Conservation (phyloP, 1,140 invertebrate species). For the Brachionus rotundiformis region DNA sequence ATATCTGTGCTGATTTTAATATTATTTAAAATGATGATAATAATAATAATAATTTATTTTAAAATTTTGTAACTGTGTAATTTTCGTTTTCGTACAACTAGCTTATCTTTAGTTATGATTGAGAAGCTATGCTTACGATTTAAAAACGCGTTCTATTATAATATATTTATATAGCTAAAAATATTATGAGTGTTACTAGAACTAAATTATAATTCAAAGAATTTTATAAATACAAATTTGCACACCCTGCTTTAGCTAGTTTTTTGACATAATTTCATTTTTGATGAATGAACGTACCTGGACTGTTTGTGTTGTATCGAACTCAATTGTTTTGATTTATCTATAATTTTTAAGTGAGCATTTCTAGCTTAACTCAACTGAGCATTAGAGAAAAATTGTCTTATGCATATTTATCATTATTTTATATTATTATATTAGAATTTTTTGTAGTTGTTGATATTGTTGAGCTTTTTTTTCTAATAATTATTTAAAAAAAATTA, state of each 20-base stretch:
- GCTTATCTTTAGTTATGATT: slow-evolving; percentile 6
- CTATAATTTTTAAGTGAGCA: not conserved
- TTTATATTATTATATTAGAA: too few species aligned
- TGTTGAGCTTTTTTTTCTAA: too few species aligned
- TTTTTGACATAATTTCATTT: not conserved
- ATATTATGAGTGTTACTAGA: slow-evolving; percentile 1
- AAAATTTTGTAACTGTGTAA: not conserved
- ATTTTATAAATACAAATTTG: slow-evolving; percentile 13
- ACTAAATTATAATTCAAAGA: slow-evolving; percentile 7
- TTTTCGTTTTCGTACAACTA: not conserved
- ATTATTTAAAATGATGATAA: too few species aligned
- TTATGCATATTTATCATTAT: too few species aligned
- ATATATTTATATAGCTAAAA: not conserved
- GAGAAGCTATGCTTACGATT: not conserved
- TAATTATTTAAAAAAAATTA: too few species aligned
- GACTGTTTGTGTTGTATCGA: slow-evolving; percentile 4
- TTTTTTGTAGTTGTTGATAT: too few species aligned
- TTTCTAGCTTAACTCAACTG: not conserved
- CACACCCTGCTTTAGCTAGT: not conserved
- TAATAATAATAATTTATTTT: slow-evolving; percentile 10
- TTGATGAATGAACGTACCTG: slow-evolving; percentile 9
- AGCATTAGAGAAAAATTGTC: not conserved
- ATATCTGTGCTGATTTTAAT: not conserved
- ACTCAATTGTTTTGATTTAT: not conserved
- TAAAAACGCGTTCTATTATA: not conserved